Conservation (phyloP, 2,888 invertebrate species). For the Sipha maydis region DNA sequence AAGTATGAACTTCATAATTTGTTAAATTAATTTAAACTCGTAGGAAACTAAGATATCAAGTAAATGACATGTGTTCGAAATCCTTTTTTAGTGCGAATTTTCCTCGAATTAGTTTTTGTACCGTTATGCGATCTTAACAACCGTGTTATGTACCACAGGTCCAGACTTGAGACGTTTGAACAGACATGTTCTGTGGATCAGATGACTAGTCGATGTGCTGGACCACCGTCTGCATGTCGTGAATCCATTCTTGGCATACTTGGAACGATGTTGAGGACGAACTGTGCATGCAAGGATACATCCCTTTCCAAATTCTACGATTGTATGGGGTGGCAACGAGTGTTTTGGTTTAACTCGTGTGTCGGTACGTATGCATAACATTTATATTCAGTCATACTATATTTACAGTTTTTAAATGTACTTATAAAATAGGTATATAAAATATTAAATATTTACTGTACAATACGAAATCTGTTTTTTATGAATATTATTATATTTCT, state of each 20-base stretch:
- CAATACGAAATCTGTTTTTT: no score
- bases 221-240: conserved; percentile 84
- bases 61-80: no score
- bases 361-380: conserved; percentile 78
- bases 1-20: no score
- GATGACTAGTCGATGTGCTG: conserved; percentile 88
- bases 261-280: conserved; percentile 87
- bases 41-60: no score
- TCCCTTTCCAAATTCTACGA: conserved; percentile 87
- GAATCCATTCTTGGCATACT: conserved; percentile 87
- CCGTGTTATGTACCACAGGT: conserved; percentile 69
- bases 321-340: conserved; percentile 89
- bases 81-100: no score
- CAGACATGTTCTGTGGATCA: conserved; percentile 92
- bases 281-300: conserved; percentile 88
- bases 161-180: conserved; percentile 86
- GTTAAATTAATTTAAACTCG: no score
- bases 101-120: no score
- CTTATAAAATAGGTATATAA: no score
- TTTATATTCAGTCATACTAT: not conserved
- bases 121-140: no score
- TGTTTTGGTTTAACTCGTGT: conserved; percentile 92
- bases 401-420: no score
- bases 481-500: no score
- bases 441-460: no score